Conservation (phyloP, 2,888 invertebrate species). For the Mythimna lalbum region DNA sequence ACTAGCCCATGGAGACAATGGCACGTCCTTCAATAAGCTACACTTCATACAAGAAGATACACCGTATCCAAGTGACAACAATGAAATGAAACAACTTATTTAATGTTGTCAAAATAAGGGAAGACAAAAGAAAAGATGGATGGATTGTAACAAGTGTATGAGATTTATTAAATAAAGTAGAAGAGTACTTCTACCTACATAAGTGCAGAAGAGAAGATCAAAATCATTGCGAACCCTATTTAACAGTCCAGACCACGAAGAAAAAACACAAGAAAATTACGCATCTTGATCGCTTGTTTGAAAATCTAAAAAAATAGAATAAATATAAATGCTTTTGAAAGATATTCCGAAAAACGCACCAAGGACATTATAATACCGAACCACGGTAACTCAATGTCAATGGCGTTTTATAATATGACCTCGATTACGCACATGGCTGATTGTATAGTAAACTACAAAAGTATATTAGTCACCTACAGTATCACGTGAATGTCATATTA, state of each 20-base stretch:
- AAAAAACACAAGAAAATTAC: not conserved
- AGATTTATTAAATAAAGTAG: not conserved
- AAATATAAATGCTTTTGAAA: not conserved
- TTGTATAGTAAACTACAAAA: constrained; percentile 50
- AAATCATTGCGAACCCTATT: not conserved
- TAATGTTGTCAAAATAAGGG: constrained; percentile 21
- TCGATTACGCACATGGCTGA: constrained; percentile 69
- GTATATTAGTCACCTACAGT: constrained; percentile 34
- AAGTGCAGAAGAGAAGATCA: no score
- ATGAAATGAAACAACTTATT: constrained; percentile 3
- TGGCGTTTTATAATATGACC: constrained; percentile 76
- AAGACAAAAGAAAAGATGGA: constrained; percentile 8
- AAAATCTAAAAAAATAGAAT: not conserved
- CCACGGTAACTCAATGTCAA: constrained; percentile 79
- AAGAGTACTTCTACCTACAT: no score
- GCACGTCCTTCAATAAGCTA: not conserved
- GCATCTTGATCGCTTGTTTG: not conserved
- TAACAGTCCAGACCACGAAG: no score
- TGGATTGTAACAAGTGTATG: not conserved
- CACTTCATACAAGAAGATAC: not conserved
- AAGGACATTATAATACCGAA: constrained; percentile 64
- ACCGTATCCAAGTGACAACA: constrained; percentile 12
- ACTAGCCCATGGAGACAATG: constrained; percentile 20
- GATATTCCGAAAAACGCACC: constrained; percentile 20
- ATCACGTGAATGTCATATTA: constrained; percentile 31